phyloP scores from a whole-genome alignment of 2,797 vertebrate genomes.

The Oryzias sinensis region DNA sequence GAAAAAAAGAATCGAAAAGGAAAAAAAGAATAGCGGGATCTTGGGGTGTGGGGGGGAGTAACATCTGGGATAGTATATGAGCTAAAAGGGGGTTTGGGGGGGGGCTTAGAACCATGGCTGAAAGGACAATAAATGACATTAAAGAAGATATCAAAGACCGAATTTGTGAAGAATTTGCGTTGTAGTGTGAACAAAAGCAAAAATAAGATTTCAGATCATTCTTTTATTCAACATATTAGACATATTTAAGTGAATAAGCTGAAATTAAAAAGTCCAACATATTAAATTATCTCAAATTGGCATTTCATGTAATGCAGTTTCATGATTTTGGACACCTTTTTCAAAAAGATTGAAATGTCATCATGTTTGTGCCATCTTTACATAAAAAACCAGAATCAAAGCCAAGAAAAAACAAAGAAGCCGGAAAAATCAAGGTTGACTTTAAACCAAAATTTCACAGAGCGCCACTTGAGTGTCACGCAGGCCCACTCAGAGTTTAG shows the following conservation, averaged over 20 bases:
- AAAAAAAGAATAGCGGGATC: constrained; percentile 9
- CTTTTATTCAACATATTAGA: no score
- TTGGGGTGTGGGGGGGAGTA: constrained; percentile 22
- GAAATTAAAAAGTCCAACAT: no score
- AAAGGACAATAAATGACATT: neutral
- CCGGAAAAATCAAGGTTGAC: constrained; percentile 35
- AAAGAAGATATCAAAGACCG: neutral
- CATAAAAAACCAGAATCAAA: no score
- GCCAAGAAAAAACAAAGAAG: constrained; percentile 21
- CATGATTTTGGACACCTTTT: no score
- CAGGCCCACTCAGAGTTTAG: constrained; percentile 80
- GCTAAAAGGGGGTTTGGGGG: neutral
- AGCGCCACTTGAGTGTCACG: constrained; percentile 75
- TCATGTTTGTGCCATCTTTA: neutral
- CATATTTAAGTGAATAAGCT: no score
- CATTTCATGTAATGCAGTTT: no score
- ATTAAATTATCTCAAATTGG: no score
- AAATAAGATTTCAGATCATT: no score
- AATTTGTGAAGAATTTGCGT: neutral
- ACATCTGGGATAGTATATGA: constrained; percentile 71
- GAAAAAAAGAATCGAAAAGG: constrained; percentile 18
- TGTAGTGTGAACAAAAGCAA: neutral
- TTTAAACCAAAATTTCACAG: constrained; percentile 75
- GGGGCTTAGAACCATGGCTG: constrained; percentile 38
- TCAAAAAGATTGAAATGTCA: neutral